phyloP scores from a whole-genome alignment of 53 echinoderm and acorn worm genomes.

The Patiria pectinifera region DNA sequence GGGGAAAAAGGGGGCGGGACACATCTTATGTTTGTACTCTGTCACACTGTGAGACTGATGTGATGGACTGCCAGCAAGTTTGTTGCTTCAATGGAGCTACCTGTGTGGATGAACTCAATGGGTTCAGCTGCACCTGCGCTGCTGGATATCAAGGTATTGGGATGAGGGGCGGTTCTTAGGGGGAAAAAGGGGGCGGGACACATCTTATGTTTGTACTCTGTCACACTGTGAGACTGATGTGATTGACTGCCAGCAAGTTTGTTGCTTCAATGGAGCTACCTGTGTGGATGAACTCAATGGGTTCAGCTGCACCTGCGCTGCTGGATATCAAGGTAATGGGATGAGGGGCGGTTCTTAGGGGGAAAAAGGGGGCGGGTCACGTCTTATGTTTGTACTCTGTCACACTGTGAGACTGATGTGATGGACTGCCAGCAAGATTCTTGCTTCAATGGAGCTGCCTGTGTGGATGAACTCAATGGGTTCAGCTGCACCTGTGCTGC shows the following conservation, averaged over 20 bases:
- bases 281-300: no score
- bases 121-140: conserved; percentile 64
- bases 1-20: not conserved
- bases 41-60: conserved; percentile 53
- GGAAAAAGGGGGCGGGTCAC: no score
- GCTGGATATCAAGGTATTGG: conserved; percentile 68
- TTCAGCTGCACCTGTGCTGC: conserved; percentile 65
- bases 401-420: conserved; percentile 57
- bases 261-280: no score
- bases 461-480: conserved; percentile 59
- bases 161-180: no score
- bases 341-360: no score
- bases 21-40: not conserved
- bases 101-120: conserved; percentile 66
- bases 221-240: no score
- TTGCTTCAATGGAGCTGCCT: conserved; percentile 74
- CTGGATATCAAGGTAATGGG: no score
- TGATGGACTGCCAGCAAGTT: conserved; percentile 53
- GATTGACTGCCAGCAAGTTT: no score
- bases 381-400: not conserved
- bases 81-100: conserved; percentile 77
- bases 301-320: no score
- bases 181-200: not conserved
- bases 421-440: conserved; percentile 66
- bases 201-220: not conserved